These are phyloP conservation scores for Gastrophysa polygoni DNA, from an alignment of 2,888 invertebrate species.

Conservation along the genomic window DNA sequence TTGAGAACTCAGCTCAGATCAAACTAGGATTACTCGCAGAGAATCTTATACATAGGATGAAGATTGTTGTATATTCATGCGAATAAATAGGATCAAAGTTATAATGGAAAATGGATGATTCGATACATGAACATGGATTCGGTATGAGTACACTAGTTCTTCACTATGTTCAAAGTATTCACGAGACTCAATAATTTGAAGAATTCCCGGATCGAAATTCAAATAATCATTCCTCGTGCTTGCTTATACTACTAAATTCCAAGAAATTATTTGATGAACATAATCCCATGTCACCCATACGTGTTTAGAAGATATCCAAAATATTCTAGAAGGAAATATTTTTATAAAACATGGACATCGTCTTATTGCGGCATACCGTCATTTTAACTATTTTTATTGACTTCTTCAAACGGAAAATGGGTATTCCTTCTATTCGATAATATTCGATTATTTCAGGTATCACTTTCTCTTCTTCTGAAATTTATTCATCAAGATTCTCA, in stretches of 20 bases:
- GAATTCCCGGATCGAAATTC: too few relatives aligned
- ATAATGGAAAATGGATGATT: too few relatives aligned
- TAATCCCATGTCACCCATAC: background rate
- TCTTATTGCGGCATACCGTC: slow-evolving; percentile 33
- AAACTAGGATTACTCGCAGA: too few relatives aligned
- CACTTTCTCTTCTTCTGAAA: background rate
- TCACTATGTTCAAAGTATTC: too few relatives aligned
- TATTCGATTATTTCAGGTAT: slow-evolving; percentile 8
- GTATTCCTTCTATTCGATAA: slow-evolving; percentile 18
- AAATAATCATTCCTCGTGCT: background rate
- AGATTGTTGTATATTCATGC: too few relatives aligned
- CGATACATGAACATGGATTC: too few relatives aligned
- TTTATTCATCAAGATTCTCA: background rate
- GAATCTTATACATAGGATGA: too few relatives aligned
- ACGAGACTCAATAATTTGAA: too few relatives aligned
- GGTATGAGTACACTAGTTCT: too few relatives aligned
- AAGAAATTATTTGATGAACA: background rate
- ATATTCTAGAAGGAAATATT: slow-evolving; percentile 34
- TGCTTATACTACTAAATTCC: background rate
- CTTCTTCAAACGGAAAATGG: too few relatives aligned
- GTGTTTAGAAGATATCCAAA: slow-evolving; percentile 22
- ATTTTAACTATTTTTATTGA: slow-evolving; percentile 30
- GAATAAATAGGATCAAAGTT: too few relatives aligned
- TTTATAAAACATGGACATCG: slow-evolving; percentile 28
- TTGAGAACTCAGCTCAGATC: too few relatives aligned